These are phyloP conservation scores for Oeneis ivallda DNA, from an alignment of 2,888 invertebrate species.

Conservation along the genomic window DNA sequence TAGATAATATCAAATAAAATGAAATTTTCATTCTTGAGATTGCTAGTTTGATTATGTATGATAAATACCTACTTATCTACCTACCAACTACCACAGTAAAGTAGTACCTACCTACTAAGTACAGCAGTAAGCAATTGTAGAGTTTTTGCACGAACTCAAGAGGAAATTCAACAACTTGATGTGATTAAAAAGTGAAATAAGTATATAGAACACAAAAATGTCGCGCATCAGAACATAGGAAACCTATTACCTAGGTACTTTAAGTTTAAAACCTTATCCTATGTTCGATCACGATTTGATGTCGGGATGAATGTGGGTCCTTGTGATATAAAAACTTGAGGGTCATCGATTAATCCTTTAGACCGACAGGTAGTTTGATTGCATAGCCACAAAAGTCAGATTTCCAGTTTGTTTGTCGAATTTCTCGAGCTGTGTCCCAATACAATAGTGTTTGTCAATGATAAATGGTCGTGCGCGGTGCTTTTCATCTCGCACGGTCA, in stretches of 20 bases:
- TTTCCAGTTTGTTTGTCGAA: conserved; percentile 76
- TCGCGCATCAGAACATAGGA: too few species aligned
- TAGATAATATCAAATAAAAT: too few species aligned
- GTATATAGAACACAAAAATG: too few species aligned
- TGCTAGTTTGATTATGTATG: too few species aligned
- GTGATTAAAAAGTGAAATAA: too few species aligned
- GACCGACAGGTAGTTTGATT: conserved; percentile 38
- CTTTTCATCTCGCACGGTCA: conserved; percentile 77
- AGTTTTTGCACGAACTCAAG: too few species aligned
- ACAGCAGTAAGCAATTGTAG: too few species aligned
- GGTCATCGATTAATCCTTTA: conserved; percentile 28
- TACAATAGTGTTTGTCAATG: conserved; percentile 82
- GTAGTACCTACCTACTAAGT: too few species aligned
- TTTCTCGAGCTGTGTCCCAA: conserved; percentile 73
- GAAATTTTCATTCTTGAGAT: too few species aligned
- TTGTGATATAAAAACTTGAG: neutral
- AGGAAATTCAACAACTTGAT: too few species aligned
- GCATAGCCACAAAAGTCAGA: conserved; percentile 59
- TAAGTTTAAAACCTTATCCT: neutral
- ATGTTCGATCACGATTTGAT: neutral
- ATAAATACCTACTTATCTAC: too few species aligned
- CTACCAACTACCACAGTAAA: too few species aligned
- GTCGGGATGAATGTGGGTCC: neutral
- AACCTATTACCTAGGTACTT: neutral
- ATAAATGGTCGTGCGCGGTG: conserved; percentile 78